Conservation (phyloP, 2,113 vertebrate genomes). For the Eclectus roratus region DNA sequence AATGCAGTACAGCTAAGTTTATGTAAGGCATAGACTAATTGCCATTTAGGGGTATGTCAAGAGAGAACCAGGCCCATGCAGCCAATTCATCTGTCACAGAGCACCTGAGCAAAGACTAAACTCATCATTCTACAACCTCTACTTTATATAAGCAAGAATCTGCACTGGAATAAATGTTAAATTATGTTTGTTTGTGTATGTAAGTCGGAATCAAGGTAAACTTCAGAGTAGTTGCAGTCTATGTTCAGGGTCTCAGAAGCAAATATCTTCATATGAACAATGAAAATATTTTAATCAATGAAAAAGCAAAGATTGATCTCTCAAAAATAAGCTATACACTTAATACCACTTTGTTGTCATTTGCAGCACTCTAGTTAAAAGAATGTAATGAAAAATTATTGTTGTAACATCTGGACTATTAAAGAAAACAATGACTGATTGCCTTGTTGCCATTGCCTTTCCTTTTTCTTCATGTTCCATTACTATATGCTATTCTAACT, state of each 20-base stretch:
- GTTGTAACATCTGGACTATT: background rate
- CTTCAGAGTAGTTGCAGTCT: background rate
- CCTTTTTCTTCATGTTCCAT: background rate
- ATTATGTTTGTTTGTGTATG: background rate
- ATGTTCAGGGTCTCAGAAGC: background rate
- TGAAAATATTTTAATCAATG: background rate
- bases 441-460: background rate
- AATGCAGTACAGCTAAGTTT: background rate
- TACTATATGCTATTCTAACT: background rate
- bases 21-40: background rate
- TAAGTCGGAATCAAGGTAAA: background rate
- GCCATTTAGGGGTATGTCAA: background rate
- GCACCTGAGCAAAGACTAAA: background rate
- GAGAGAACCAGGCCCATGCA: background rate
- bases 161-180: background rate
- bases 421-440: background rate
- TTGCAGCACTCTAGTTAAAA: background rate
- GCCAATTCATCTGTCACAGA: background rate
- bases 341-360: background rate
- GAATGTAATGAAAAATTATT: background rate
- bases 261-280: background rate
- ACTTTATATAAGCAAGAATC: background rate
- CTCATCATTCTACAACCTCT: background rate
- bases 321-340: background rate
- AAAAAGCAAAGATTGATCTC: background rate